phyloP scores from a whole-genome alignment of 2,797 vertebrate genomes.

The Naso thynnoides region DNA sequence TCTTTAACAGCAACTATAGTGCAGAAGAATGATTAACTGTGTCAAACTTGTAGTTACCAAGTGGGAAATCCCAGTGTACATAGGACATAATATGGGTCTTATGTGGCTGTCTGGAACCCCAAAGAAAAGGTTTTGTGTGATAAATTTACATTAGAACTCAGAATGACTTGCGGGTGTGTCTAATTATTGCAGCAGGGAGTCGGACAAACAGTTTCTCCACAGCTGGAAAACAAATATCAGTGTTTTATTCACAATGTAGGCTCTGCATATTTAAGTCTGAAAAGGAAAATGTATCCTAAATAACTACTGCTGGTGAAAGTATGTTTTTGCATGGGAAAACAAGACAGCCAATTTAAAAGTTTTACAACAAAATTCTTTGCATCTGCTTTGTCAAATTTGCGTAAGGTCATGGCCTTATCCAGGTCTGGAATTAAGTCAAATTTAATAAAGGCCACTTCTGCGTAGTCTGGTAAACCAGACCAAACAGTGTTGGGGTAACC shows the following conservation, averaged over 20 bases:
- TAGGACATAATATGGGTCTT: conserved; percentile 18
- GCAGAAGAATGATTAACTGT: not conserved
- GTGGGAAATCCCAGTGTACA: not conserved
- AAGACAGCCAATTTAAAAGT: not conserved
- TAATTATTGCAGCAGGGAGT: not conserved
- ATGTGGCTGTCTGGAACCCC: conserved; percentile 24
- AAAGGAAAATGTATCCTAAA: not conserved
- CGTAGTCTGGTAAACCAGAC: too few species aligned
- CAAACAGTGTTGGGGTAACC: too few species aligned
- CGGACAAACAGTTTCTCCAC: not conserved
- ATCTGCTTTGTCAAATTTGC: not conserved
- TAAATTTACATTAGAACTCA: not conserved
- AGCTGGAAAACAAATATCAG: conserved; percentile 3
- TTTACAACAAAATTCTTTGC: not conserved
- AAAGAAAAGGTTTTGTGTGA: not conserved
- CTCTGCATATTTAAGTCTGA: conserved; percentile 3
- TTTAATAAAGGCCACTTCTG: too few species aligned
- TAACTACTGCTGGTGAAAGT: not conserved
- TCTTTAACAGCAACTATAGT: conserved; percentile 4
- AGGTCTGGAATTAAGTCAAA: too few species aligned
- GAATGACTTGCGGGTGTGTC: not conserved
- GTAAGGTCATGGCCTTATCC: too few species aligned
- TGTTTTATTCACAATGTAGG: not conserved
- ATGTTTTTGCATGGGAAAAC: not conserved
- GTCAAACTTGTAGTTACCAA: conserved; percentile 3